Evolutionary conservation across 2,113 vertebrate genomes (phyloP).

Genomic region (Apodemus sylvaticus): DNA sequence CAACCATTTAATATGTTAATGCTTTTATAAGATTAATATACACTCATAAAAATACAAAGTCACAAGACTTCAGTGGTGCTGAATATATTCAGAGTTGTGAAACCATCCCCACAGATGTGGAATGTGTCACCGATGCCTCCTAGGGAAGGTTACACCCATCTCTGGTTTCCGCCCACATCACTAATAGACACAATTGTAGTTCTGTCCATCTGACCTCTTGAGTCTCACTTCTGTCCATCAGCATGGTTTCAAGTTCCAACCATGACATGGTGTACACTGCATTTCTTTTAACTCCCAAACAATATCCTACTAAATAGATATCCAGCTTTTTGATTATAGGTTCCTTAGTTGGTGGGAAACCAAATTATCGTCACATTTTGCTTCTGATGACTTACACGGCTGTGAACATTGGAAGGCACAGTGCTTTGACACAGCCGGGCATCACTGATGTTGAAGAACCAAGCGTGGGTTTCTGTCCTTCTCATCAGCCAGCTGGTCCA

Average conservation of each 20-base stretch:
- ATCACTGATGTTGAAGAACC: background rate
- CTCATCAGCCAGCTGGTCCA: background rate
- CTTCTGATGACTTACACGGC: background rate
- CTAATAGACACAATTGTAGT: background rate
- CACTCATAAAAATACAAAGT: background rate
- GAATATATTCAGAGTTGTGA: background rate
- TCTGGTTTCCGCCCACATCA: background rate
- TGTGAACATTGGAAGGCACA: background rate
- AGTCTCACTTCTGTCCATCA: background rate
- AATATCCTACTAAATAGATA: background rate
- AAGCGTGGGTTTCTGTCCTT: background rate
- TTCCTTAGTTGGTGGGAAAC: background rate
- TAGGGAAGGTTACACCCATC: background rate
- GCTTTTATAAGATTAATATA: background rate
- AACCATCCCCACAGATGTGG: background rate
- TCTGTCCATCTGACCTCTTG: background rate
- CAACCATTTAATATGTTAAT: background rate
- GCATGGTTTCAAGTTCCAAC: background rate
- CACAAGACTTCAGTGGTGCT: background rate
- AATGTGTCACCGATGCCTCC: background rate
- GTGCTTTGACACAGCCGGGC: background rate
- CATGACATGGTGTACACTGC: background rate
- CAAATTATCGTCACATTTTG: background rate
- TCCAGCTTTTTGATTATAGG: background rate
- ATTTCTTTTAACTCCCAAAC: slow-evolving; percentile 6